Conservation (phyloP, 2,888 invertebrate species). For the Acanthosepion esculentum region DNA sequence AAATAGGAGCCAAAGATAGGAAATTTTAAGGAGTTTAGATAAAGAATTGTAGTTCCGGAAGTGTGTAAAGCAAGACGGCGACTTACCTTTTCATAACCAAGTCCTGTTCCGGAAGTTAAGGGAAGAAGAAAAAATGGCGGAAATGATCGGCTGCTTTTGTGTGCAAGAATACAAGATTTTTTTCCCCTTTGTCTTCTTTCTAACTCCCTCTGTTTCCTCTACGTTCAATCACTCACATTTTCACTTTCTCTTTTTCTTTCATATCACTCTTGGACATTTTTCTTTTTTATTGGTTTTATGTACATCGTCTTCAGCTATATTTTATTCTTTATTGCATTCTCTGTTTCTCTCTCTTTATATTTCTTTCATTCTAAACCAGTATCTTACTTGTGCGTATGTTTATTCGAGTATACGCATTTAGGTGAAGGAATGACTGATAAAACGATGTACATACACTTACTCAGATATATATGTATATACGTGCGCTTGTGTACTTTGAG, state of each 20-base stretch:
- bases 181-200: constrained; percentile 20
- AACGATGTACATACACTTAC: background rate
- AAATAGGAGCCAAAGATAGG: constrained; percentile 33
- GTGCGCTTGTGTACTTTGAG: background rate
- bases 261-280: constrained; percentile 21
- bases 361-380: background rate
- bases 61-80: constrained; percentile 22
- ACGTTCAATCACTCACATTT: background rate
- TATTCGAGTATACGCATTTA: background rate
- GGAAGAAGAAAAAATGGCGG: constrained; percentile 17
- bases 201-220: background rate
- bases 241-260: background rate
- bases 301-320: background rate
- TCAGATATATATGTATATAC: background rate
- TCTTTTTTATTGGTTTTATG: background rate
- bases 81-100: constrained; percentile 33
- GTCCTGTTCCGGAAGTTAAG: background rate
- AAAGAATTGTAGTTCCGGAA: constrained; percentile 33
- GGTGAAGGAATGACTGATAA: too few relatives aligned
- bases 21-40: background rate
- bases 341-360: background rate
- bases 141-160: constrained; percentile 21
- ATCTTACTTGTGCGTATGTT: background rate
- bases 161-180: background rate
- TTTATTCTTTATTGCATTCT: background rate